Percentiles rank a stretch among this genome's conserved stretches.
Conservation (phyloP, 2,113 vertebrate species). For the Salminus brasiliensis region DNA sequence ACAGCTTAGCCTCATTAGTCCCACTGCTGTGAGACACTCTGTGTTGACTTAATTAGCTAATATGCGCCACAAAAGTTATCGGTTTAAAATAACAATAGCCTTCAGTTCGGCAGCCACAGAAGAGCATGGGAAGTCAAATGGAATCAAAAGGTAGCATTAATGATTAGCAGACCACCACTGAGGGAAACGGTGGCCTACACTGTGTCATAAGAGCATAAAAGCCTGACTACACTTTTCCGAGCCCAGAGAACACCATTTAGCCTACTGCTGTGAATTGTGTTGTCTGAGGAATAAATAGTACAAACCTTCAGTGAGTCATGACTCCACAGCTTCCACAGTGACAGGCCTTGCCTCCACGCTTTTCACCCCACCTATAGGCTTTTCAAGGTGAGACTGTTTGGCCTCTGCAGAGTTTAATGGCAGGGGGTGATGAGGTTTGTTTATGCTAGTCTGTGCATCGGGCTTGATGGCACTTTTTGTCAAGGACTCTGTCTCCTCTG, state of each 20-base stretch:
- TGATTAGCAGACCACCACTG: not conserved
- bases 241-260: not conserved
- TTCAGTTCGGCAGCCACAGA: slow-evolving; percentile 8
- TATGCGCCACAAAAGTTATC: slow-evolving; percentile 27
- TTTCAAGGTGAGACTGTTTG: slow-evolving; percentile 33
- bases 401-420: slow-evolving; percentile 12
- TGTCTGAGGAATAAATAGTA: slow-evolving; percentile 11
- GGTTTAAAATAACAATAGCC: slow-evolving; percentile 28
- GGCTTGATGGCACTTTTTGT: slow-evolving; percentile 41
- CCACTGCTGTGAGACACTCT: slow-evolving; percentile 19
- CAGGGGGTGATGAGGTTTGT: slow-evolving; percentile 37
- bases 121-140: slow-evolving; percentile 8
- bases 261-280: not conserved
- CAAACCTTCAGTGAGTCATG: not conserved
- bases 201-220: not conserved
- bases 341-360: not conserved
- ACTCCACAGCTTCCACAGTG: not conserved
- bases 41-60: slow-evolving; percentile 46
- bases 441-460: slow-evolving; percentile 23
- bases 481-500: slow-evolving; percentile 42
- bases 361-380: slow-evolving; percentile 5
- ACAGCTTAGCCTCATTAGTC: slow-evolving; percentile 47
- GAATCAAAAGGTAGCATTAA: not conserved
- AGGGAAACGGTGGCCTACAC: slow-evolving; percentile 15
- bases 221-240: not conserved